phyloP scores from a whole-genome alignment of 2,113 vertebrate genomes.

The Aldabrachelys gigantea region DNA sequence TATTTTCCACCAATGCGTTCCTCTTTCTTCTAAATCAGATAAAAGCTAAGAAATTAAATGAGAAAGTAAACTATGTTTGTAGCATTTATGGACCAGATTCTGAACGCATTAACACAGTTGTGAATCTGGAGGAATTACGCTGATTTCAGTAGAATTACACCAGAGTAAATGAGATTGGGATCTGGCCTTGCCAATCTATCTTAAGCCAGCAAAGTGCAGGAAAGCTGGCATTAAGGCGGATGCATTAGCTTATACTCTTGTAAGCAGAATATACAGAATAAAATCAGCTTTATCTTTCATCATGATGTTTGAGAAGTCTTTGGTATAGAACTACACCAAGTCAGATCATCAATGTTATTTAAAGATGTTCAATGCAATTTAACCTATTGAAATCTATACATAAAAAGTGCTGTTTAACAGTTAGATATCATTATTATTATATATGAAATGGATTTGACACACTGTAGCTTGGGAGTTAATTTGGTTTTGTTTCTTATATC shows the following conservation, averaged over 20 bases:
- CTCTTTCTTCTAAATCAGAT: conserved; percentile 1
- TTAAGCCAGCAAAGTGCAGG: not conserved
- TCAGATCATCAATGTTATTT: not conserved
- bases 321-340: not conserved
- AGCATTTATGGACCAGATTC: not conserved
- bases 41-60: not conserved
- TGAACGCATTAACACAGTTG: not conserved
- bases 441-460: not conserved
- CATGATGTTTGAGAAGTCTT: not conserved
- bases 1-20: not conserved
- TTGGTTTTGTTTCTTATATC: not conserved
- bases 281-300: not conserved
- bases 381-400: not conserved
- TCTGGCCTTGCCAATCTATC: not conserved
- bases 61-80: not conserved
- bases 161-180: not conserved
- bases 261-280: not conserved
- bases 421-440: not conserved
- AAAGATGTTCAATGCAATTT: not conserved
- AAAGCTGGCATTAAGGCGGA: not conserved
- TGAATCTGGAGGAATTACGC: not conserved
- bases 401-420: not conserved
- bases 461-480: not conserved
- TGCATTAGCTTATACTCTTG: not conserved
- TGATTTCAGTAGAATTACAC: not conserved